A percentile compares a stretch with the other conserved stretches of the same genome.
phyloP scores from a whole-genome alignment of 2,113 vertebrate genomes.

The Phoenicopterus ruber region DNA sequence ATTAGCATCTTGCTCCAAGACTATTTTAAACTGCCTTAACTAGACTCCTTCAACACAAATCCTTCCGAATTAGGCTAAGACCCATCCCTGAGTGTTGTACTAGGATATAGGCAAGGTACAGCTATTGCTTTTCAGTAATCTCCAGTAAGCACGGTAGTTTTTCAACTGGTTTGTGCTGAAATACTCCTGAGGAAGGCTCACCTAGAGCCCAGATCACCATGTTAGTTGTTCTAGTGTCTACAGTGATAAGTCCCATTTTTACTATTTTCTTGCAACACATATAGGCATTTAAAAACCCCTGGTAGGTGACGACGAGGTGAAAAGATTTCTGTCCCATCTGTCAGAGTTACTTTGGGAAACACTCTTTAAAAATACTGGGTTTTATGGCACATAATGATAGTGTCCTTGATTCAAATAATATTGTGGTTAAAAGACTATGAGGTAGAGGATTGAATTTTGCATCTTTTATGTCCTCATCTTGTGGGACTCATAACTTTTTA shows the following conservation, averaged over 20 bases:
- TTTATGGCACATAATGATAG: background rate
- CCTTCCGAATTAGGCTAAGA: background rate
- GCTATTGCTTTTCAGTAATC: background rate
- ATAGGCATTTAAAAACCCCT: background rate
- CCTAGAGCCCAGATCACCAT: background rate
- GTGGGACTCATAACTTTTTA: constrained; percentile 36
- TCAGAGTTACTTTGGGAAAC: background rate
- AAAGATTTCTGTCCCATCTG: background rate
- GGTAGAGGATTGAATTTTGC: constrained; percentile 19
- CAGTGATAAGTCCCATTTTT: background rate
- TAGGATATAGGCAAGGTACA: background rate
- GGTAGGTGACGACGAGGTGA: background rate
- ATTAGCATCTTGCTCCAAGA: background rate
- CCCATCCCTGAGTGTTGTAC: background rate
- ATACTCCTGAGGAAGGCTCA: background rate
- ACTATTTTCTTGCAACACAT: background rate
- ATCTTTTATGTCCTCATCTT: constrained; percentile 37
- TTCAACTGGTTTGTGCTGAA: background rate
- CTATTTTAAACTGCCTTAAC: background rate
- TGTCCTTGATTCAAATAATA: constrained; percentile 25
- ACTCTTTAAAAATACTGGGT: background rate
- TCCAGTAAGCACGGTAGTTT: background rate
- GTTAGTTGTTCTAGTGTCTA: background rate
- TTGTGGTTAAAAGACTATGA: constrained; percentile 3
- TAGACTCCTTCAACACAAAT: background rate